These are phyloP conservation scores for Pemphredon lugubris DNA, from an alignment of 2,888 invertebrate species.

Conservation along the genomic window DNA sequence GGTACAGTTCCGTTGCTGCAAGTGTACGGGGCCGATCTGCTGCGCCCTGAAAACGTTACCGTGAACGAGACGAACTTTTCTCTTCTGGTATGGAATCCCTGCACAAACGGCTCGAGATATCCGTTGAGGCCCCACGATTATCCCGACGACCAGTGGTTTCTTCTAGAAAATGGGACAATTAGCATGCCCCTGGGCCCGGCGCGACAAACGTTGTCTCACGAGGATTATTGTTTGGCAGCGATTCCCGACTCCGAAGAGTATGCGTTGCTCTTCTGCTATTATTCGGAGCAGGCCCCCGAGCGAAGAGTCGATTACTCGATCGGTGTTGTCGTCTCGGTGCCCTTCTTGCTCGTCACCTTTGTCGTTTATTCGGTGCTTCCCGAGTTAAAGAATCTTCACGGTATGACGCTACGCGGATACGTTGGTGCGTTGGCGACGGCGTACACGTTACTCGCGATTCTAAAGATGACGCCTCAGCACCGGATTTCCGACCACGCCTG, in stretches of 20 bases:
- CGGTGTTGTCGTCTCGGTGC: slow-evolving; percentile 70
- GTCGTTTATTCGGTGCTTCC: slow-evolving; percentile 73
- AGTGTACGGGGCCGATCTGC: too few species aligned
- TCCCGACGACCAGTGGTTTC: slow-evolving; percentile 51
- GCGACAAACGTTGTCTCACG: too few species aligned
- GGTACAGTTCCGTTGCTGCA: slow-evolving; percentile 5
- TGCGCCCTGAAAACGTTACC: slow-evolving; percentile 17
- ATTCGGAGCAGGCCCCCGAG: not conserved
- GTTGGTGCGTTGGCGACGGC: slow-evolving; percentile 68
- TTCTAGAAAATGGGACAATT: slow-evolving; percentile 65
- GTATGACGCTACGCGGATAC: slow-evolving; percentile 72
- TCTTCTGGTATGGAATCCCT: slow-evolving; percentile 61
- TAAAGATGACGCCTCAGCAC: slow-evolving; percentile 59
- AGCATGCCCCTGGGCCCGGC: slow-evolving; percentile 19
- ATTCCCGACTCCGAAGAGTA: too few species aligned
- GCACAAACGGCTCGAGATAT: slow-evolving; percentile 41
- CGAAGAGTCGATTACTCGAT: slow-evolving; percentile 25
- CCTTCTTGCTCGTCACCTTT: slow-evolving; percentile 72
- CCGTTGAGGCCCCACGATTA: slow-evolving; percentile 46
- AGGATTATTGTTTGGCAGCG: too few species aligned
- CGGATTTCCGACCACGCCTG: slow-evolving; percentile 54
- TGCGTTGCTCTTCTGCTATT: too few species aligned
- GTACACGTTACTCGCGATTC: slow-evolving; percentile 65
- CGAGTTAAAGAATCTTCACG: slow-evolving; percentile 75
- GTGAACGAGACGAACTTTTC: slow-evolving; percentile 39